These are phyloP conservation scores for Helicoverpa armigera DNA, from an alignment of 1,140 invertebrate genomes.

Conservation along the genomic window DNA sequence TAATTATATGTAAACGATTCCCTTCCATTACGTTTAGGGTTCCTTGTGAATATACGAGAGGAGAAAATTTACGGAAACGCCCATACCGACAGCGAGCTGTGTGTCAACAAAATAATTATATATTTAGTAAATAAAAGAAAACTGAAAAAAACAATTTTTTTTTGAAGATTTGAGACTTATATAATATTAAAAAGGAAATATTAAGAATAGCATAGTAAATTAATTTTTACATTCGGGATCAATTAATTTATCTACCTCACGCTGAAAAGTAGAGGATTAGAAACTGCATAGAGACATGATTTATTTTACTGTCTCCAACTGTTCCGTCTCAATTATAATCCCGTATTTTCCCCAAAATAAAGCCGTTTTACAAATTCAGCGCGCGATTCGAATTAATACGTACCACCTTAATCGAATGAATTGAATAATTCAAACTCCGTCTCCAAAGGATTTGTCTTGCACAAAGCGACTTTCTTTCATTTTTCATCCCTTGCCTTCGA, in stretches of 20 bases:
- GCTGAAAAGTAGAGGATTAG: background rate
- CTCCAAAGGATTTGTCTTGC: slow-evolving; percentile 59
- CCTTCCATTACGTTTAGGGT: slow-evolving; percentile 35
- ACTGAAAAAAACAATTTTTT: no score
- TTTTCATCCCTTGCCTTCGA: slow-evolving; percentile 36
- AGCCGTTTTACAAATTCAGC: slow-evolving; percentile 56
- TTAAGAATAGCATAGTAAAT: no score
- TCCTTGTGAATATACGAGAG: slow-evolving; percentile 2
- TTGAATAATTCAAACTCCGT: slow-evolving; percentile 68
- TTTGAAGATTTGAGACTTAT: no score
- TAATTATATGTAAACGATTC: slow-evolving; percentile 59
- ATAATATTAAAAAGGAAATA: no score
- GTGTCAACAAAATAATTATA: no score
- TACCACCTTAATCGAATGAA: slow-evolving; percentile 67
- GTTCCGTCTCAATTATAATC: background rate
- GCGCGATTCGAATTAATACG: slow-evolving; percentile 62
- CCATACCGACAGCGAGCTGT: no score
- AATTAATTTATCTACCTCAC: no score
- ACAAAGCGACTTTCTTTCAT: slow-evolving; percentile 49
- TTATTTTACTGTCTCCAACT: no score
- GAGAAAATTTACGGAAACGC: background rate
- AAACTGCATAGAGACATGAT: background rate
- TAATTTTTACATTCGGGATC: no score
- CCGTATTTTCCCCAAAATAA: slow-evolving; percentile 1
- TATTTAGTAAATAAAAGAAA: no score